phyloP scores from a whole-genome alignment of 1,140 invertebrate genomes.

The Anastrepha obliqua region DNA sequence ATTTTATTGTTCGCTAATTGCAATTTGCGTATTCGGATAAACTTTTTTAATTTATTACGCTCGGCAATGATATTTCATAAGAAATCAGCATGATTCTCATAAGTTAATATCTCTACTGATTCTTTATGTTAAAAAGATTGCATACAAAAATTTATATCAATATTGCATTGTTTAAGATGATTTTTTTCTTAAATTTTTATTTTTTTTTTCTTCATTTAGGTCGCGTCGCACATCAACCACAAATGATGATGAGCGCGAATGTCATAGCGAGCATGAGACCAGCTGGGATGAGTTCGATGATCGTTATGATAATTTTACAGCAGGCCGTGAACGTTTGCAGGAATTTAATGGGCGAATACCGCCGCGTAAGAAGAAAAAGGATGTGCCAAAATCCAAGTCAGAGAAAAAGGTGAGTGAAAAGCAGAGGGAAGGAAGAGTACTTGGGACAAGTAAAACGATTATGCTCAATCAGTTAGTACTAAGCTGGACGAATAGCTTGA shows the following conservation, averaged over 20 bases:
- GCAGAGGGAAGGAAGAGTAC: too few relatives aligned
- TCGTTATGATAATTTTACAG: slow-evolving; percentile 71
- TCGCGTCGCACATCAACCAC: slow-evolving; percentile 72
- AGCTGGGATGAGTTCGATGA: slow-evolving; percentile 73
- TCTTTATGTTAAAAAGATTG: neutral
- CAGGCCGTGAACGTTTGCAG: slow-evolving; percentile 71
- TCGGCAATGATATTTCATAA: neutral
- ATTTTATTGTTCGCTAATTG: neutral
- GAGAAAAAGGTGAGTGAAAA: slow-evolving; percentile 58
- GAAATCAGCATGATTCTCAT: neutral
- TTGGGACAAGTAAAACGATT: too few relatives aligned
- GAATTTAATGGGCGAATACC: slow-evolving; percentile 73
- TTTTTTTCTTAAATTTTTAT: neutral
- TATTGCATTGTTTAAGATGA: neutral
- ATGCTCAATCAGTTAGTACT: too few relatives aligned
- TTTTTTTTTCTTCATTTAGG: slow-evolving; percentile 58
- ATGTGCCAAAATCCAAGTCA: slow-evolving; percentile 58
- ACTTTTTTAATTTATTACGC: neutral
- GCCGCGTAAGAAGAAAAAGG: slow-evolving; percentile 72
- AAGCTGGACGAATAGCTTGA: too few relatives aligned
- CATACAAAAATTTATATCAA: too few relatives aligned
- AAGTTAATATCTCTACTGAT: neutral
- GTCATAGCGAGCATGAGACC: slow-evolving; percentile 72
- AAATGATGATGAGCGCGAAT: slow-evolving; percentile 71
- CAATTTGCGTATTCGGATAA: slow-evolving; percentile 4